phyloP scores from a whole-genome alignment of 2,888 invertebrate species.

The Drosophila hamatofila region DNA sequence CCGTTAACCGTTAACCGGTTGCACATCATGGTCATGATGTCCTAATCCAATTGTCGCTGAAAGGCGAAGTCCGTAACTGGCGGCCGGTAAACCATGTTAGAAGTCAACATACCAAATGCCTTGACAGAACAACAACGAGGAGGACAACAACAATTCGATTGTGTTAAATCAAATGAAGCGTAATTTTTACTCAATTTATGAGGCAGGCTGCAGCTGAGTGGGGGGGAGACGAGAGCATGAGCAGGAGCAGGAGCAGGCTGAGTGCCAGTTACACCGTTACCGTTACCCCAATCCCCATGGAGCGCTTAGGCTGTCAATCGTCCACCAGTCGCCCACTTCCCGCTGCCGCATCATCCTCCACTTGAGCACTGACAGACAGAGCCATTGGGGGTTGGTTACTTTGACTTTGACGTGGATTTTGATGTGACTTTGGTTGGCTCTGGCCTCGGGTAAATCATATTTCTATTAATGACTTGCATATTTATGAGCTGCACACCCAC shows the following conservation, averaged over 20 bases:
- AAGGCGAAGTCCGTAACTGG: slow-evolving; percentile 30
- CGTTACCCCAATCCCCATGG: slow-evolving; percentile 69
- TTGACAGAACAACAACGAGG: slow-evolving; percentile 25
- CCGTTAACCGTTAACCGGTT: slow-evolving; percentile 16
- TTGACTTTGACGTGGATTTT: slow-evolving; percentile 62
- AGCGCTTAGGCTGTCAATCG: slow-evolving; percentile 70
- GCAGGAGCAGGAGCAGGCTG: slow-evolving; percentile 1
- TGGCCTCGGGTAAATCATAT: slow-evolving; percentile 68
- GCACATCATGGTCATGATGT: slow-evolving; percentile 49
- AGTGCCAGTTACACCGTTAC: slow-evolving; percentile 44
- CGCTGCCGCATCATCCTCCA: background rate
- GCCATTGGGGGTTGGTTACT: slow-evolving; percentile 55
- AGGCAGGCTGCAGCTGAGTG: slow-evolving; percentile 36
- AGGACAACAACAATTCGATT: slow-evolving; percentile 59
- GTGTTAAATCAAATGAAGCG: slow-evolving; percentile 81
- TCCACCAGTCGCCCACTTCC: slow-evolving; percentile 32
- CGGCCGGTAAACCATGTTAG: slow-evolving; percentile 32
- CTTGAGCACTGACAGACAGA: slow-evolving; percentile 19
- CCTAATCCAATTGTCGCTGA: slow-evolving; percentile 74
- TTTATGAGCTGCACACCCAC: slow-evolving; percentile 62
- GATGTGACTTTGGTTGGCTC: slow-evolving; percentile 26
- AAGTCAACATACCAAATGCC: slow-evolving; percentile 53
- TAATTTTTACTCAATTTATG: slow-evolving; percentile 79
- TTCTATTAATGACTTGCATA: slow-evolving; percentile 81
- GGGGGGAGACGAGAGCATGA: background rate